Evolutionary conservation across 2,113 vertebrate species (phyloP), one percentile per base, ranked within the genome.

Genomic region (Corythornis vintsioides): DNA sequence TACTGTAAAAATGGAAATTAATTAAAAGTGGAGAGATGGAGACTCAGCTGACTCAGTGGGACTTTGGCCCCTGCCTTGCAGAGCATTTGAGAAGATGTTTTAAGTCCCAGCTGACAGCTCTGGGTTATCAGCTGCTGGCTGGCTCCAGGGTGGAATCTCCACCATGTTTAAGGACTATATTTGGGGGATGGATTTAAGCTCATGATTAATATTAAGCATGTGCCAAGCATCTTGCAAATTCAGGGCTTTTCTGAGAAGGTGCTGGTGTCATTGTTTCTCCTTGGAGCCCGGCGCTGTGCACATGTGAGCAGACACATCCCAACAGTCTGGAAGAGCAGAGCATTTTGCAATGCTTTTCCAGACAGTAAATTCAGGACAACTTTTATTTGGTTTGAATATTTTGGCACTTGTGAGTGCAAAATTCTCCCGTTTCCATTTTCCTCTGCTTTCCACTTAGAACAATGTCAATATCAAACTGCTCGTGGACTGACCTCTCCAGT

Each of bases 321-420:
- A 57, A 67, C 57, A 74, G 56, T 43, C 82, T 92, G 92, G 79
- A 94, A 88, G 71, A 89, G 71, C n/a, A 87, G 71, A 94, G 56
- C 21, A 6, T 89, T 85, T 83, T 83, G 42, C 75, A 91, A 13
- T 50, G 63, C 42, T 79, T 90, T 87, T 77, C 87, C 83, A 88
- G 88, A 87, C 72, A 80, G 79, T 40, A 95, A 89, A 87, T 60
- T 83, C 82, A 83, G 79, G 90, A 80, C 50, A 83, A 83, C 83
- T 56, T 40, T 47, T 47, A 59, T 69, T 95, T 76, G 55, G 42
- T 83, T 92, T 87, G 25, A 79, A 42, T 17, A 45, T 70, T 91
- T 76, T 93, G 85, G 79, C 85, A 56, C 28, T 71, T 55, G 31
- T 1, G 7, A 80, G 77, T 17, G 11, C 26, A 66, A 91, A 86